phyloP scores from a whole-genome alignment of 2,113 vertebrate genomes.

The Gorsachius goisagi region DNA sequence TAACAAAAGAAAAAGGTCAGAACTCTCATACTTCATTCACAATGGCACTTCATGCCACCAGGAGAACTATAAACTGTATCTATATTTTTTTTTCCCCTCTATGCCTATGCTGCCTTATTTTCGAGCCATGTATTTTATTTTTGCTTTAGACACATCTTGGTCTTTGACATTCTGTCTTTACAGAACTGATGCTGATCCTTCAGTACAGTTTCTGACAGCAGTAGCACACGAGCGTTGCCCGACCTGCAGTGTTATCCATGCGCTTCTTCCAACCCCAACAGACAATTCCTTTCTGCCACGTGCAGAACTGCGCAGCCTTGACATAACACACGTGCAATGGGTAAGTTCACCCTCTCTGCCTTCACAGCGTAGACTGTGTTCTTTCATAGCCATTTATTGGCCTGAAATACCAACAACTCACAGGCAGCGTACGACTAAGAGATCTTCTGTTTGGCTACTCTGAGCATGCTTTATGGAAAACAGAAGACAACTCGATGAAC shows the following conservation, averaged over 20 bases:
- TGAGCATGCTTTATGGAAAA: neutral
- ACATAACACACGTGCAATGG: accelerated
- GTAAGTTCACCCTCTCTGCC: neutral
- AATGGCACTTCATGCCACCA: neutral
- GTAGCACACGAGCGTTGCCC: neutral
- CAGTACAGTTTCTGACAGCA: neutral
- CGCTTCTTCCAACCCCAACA: neutral
- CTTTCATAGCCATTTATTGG: neutral
- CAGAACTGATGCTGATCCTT: neutral
- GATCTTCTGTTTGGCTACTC: neutral
- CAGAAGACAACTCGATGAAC: neutral
- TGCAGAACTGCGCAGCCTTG: neutral
- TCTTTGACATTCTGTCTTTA: neutral
- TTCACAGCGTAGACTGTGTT: neutral
- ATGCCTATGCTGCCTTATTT: neutral
- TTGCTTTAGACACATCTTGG: neutral
- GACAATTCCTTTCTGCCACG: neutral
- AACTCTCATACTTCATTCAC: neutral
- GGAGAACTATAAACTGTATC: neutral
- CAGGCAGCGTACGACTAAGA: neutral
- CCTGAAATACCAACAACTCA: neutral
- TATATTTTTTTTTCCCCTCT: too few relatives aligned
- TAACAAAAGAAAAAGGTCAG: neutral
- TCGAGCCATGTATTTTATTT: neutral
- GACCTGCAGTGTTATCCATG: neutral